A percentile compares a stretch with the other conserved stretches of the same genome.
phyloP scores from a whole-genome alignment of 1,140 invertebrate species.

The Drosophila guanche region DNA sequence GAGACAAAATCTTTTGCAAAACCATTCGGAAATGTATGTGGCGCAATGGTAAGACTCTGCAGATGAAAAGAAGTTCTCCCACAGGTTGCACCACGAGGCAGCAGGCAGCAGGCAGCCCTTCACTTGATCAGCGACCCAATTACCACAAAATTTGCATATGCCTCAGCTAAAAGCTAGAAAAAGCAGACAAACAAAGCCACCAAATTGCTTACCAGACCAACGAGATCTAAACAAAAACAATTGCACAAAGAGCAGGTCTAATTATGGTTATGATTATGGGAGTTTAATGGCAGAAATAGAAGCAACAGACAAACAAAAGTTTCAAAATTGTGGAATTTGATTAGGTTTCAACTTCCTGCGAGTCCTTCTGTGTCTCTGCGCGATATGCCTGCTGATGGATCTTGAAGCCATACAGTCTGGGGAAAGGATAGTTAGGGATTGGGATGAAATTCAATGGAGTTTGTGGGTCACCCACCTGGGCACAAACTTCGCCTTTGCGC shows the following conservation, averaged over 20 bases:
- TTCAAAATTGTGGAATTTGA: slow-evolving; percentile 34
- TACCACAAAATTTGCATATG: slow-evolving; percentile 69
- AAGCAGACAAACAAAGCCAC: slow-evolving; percentile 45
- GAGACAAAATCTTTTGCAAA: slow-evolving; percentile 35
- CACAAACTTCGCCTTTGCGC: slow-evolving; percentile 97
- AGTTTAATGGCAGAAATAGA: slow-evolving; percentile 37
- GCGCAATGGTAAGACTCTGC: slow-evolving; percentile 26
- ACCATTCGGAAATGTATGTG: slow-evolving; percentile 39
- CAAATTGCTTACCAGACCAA: slow-evolving; percentile 5
- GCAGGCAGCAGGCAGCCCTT: slow-evolving; percentile 51
- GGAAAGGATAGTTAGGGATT: background rate
- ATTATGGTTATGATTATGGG: slow-evolving; percentile 50
- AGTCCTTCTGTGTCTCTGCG: background rate
- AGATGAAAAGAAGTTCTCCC: slow-evolving; percentile 37
- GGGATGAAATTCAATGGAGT: background rate
- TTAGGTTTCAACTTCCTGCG: slow-evolving; percentile 16
- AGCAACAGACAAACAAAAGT: slow-evolving; percentile 1
- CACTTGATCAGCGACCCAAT: slow-evolving; percentile 67
- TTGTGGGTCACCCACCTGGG: slow-evolving; percentile 87
- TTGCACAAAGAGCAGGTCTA: slow-evolving; percentile 21
- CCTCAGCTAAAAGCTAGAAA: slow-evolving; percentile 35
- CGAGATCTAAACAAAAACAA: slow-evolving; percentile 49
- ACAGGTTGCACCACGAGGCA: slow-evolving; percentile 40
- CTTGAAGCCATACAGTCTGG: slow-evolving; percentile 62
- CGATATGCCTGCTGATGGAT: slow-evolving; percentile 53